These are phyloP conservation scores for Andricus quercusramuli DNA, from an alignment of 2,888 invertebrate species.

Conservation along the genomic window DNA sequence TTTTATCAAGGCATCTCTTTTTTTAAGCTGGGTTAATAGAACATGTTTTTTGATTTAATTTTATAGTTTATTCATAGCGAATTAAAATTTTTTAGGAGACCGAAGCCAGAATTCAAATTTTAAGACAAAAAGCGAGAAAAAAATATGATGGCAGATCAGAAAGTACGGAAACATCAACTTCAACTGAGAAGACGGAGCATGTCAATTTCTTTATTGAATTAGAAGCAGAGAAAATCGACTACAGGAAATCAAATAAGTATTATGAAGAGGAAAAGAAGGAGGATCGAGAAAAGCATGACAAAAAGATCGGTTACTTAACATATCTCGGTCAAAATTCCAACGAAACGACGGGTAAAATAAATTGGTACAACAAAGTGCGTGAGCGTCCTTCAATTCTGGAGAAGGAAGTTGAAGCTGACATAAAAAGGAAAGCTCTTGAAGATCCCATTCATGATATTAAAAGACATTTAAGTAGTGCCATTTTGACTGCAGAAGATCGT, in stretches of 20 bases:
- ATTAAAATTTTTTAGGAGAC: conserved; percentile 82
- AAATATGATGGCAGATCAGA: conserved; percentile 76
- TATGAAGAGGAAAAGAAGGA: conserved; percentile 94
- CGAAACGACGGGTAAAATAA: conserved; percentile 90
- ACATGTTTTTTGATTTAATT: too few relatives aligned
- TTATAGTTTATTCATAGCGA: too few relatives aligned
- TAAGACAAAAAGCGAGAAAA: conserved; percentile 84
- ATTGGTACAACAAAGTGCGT: conserved; percentile 93
- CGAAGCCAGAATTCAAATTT: conserved; percentile 88
- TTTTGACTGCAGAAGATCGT: conserved; percentile 50
- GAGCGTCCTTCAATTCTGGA: conserved; percentile 80
- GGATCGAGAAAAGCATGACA: conserved; percentile 97
- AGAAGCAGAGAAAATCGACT: conserved; percentile 85
- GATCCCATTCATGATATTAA: conserved; percentile 89
- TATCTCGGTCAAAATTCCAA: conserved; percentile 96
- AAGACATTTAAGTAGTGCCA: conserved; percentile 78
- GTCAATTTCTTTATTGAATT: conserved; percentile 93
- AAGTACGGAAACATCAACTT: conserved; percentile 52
- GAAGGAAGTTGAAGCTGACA: conserved; percentile 82
- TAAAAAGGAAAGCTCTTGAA: conserved; percentile 84
- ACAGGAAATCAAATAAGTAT: conserved; percentile 88
- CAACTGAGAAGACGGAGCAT: conserved; percentile 79
- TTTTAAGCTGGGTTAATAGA: too few relatives aligned
- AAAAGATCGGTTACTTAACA: conserved; percentile 96
- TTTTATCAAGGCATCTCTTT: too few relatives aligned